These are phyloP conservation scores for Opisthograptis luteolata DNA, from an alignment of 2,888 invertebrate genomes.

Conservation along the genomic window DNA sequence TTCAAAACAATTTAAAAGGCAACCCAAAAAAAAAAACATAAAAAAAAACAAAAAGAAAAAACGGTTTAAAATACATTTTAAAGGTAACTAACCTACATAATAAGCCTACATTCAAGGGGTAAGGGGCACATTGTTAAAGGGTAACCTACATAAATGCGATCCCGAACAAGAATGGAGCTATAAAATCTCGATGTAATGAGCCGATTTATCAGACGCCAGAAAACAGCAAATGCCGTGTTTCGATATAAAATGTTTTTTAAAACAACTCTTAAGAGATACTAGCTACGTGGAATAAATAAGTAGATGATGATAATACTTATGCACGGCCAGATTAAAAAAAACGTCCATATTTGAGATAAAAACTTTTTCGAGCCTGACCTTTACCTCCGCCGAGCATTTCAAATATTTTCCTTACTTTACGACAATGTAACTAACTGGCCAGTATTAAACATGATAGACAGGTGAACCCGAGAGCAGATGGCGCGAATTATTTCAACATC, in stretches of 20 bases:
- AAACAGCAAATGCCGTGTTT: conserved; percentile 27
- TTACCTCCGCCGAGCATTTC: conserved; percentile 57
- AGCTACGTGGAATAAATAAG: conserved; percentile 33
- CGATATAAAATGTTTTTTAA: conserved; percentile 26
- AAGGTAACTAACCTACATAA: conserved; percentile 37
- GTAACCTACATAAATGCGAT: conserved; percentile 21
- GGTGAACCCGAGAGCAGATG: conserved; percentile 77
- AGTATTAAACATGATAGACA: conserved; percentile 78
- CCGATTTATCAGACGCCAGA: conserved; percentile 29
- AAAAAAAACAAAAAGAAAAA: too few relatives aligned
- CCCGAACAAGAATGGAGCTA: conserved; percentile 8
- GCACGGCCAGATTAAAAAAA: conserved; percentile 19
- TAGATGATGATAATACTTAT: conserved; percentile 22
- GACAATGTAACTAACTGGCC: conserved; percentile 64
- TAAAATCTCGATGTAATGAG: conserved; percentile 24
- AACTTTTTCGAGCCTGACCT: conserved; percentile 42
- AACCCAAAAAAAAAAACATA: too few relatives aligned
- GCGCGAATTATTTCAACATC: conserved; percentile 74
- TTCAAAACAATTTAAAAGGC: conserved; percentile 24
- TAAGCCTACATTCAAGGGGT: conserved; percentile 35
- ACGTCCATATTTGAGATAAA: neutral
- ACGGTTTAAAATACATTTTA: too few relatives aligned
- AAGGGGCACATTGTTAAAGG: conserved; percentile 41
- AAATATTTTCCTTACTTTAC: conserved; percentile 73
- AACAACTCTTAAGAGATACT: conserved; percentile 24